Evolutionary conservation across 1,140 invertebrate species (phyloP).

Genomic region (Orussus abietinus): DNA sequence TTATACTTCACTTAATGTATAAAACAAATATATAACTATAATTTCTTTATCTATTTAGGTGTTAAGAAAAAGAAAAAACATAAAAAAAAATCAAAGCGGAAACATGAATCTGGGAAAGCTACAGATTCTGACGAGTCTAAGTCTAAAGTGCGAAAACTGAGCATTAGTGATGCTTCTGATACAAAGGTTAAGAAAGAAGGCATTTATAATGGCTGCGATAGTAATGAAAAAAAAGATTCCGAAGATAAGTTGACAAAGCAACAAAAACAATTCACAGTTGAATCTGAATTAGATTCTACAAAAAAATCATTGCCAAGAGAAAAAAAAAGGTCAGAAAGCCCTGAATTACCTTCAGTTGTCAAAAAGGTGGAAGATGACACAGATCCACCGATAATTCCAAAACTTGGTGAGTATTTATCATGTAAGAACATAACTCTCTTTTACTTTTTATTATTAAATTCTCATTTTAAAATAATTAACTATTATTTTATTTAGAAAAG

Average conservation of each 20-base stretch:
- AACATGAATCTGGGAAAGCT: slow-evolving; percentile 45
- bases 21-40: slow-evolving; percentile 11
- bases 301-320: too few species aligned
- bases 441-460: slow-evolving; percentile 14
- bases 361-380: slow-evolving; percentile 34
- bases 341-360: slow-evolving; percentile 31
- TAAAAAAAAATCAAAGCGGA: slow-evolving; percentile 55
- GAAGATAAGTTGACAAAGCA: too few species aligned
- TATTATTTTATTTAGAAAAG: slow-evolving; percentile 38
- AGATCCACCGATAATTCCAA: slow-evolving; percentile 45
- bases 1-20: too few species aligned
- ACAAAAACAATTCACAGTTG: not conserved
- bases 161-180: slow-evolving; percentile 20
- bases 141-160: slow-evolving; percentile 24
- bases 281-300: too few species aligned
- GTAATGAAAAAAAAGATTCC: too few species aligned
- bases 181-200: slow-evolving; percentile 24
- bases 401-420: slow-evolving; percentile 41
- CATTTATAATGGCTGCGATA: too few species aligned
- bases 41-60: slow-evolving; percentile 21
- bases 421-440: not conserved
- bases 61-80: slow-evolving; percentile 57
- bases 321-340: slow-evolving; percentile 24
- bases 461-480: slow-evolving; percentile 12
- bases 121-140: slow-evolving; percentile 40